Base-by-base conservation (phyloP, 2,888 invertebrate genomes). In the Listrodromus nycthemerus region DNA sequence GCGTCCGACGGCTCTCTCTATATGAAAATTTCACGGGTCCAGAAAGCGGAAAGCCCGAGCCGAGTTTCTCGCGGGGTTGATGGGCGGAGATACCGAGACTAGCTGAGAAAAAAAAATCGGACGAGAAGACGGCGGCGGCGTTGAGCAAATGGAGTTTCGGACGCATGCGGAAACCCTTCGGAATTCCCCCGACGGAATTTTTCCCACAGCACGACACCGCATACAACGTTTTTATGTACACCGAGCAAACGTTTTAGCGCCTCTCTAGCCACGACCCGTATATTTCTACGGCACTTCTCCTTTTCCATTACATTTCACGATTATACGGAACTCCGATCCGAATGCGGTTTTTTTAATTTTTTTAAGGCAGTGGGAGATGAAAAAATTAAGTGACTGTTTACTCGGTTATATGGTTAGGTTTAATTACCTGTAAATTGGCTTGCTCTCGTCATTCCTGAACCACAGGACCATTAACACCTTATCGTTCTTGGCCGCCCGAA, bases 401-500 rank as follows among this genome's bases (percentile, higher is more conserved):
- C 16, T 5, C 7, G 13, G 27, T 1, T 61, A 7, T 27, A 21
- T n/a, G 7, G 19, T 1, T 10, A 10, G 37, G 3, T 19, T 4
- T 65, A 37, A 93, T 94, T 93, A 98, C 98, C 97, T 97, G 94
- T 97, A 98, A 85, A 98, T 94, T 33, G 97, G 97, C 91, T 97
- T 97, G 45, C 96, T 96, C 88, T 96, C 97, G 55, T 96, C 96
- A 93, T 97, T 97, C 91, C 97, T 97, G 94, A 97, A 98, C 98
- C 98, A 98, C 50, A 98, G 95, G 87, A 98, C 97, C 97, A 97
- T 97, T 91, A 96, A 96, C 76, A 97, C 97, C 33, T 96, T 96
- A 93, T 97, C 97, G 90, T 97, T 96, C 90, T 97, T 96, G 86
- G 96, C 95, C 8, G 98, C 96, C 88, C 96, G 95, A 87, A 98